These are phyloP conservation scores for Glandiceps talaboti DNA, from an alignment of 53 echinoderm and acorn worm genomes.

Conservation along the genomic window DNA sequence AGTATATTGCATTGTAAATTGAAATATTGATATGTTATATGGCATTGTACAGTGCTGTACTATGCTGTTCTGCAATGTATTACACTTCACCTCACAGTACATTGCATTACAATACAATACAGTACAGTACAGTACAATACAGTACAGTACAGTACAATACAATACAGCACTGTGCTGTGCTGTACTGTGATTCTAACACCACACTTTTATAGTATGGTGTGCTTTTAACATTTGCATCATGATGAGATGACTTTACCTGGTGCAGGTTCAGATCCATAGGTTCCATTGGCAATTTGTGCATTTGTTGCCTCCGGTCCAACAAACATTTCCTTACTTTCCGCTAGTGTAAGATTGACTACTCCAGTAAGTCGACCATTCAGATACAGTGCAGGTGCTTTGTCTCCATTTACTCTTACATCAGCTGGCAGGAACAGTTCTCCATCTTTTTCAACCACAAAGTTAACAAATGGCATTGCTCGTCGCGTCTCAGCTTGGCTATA, in stretches of 20 bases:
- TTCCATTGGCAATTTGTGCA: conserved; percentile 63
- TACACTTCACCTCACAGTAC: too few relatives aligned
- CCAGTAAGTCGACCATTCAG: conserved; percentile 65
- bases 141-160: too few relatives aligned
- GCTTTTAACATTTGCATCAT: too few relatives aligned
- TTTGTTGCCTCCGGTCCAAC: conserved; percentile 68
- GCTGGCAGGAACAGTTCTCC: conserved; percentile 53
- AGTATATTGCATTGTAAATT: too few relatives aligned
- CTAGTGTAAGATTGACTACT: conserved; percentile 62
- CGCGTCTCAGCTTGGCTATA: conserved; percentile 44
- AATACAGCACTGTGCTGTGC: too few relatives aligned
- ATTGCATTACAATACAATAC: too few relatives aligned
- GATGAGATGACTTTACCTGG: conserved; percentile 53
- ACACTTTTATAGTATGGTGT: too few relatives aligned
- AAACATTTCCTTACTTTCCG: conserved; percentile 44
- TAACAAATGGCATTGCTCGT: conserved; percentile 63
- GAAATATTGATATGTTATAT: too few relatives aligned
- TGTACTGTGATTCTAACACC: too few relatives aligned
- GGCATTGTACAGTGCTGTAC: too few relatives aligned
- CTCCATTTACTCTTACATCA: conserved; percentile 59
- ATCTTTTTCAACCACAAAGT: conserved; percentile 49
- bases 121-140: too few relatives aligned
- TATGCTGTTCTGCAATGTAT: too few relatives aligned
- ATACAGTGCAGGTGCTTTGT: conserved; percentile 50
- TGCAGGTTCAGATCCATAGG: conserved; percentile 29